These are phyloP conservation scores for Lepidurus apus DNA, from an alignment of 1,140 invertebrate genomes.

Conservation along the genomic window DNA sequence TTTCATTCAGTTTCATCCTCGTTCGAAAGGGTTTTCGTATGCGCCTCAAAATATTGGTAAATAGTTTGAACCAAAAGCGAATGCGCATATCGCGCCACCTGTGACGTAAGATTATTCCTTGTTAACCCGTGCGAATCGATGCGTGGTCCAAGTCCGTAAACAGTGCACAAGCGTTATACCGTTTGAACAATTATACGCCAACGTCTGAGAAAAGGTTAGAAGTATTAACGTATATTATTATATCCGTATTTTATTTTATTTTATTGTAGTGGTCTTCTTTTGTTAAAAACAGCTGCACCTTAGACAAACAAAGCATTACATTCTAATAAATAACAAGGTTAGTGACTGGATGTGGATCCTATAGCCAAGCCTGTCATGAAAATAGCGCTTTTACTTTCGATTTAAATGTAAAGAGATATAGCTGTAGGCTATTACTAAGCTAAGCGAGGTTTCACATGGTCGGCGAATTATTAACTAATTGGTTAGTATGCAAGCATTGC, in stretches of 20 bases:
- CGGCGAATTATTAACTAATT: background rate
- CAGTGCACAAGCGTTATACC: background rate
- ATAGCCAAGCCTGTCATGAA: too few species aligned
- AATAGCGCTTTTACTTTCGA: too few species aligned
- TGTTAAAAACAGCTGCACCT: too few species aligned
- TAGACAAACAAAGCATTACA: too few species aligned
- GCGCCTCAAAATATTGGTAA: background rate
- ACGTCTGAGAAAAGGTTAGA: background rate
- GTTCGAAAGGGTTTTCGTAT: background rate
- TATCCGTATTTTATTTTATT: background rate
- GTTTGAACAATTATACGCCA: background rate
- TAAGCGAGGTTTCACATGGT: background rate
- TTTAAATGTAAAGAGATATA: too few species aligned
- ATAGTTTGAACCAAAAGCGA: background rate
- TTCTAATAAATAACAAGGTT: too few species aligned
- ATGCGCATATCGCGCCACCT: background rate
- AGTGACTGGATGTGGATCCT: too few species aligned
- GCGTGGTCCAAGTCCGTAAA: background rate
- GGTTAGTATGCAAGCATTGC: background rate
- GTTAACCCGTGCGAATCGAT: background rate
- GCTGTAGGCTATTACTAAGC: too few species aligned
- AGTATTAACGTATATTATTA: background rate
- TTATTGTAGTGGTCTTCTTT: background rate
- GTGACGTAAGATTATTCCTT: background rate
- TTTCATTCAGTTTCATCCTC: background rate